Conservation (phyloP, 2,113 vertebrate genomes). For the Syngnathus floridae region DNA sequence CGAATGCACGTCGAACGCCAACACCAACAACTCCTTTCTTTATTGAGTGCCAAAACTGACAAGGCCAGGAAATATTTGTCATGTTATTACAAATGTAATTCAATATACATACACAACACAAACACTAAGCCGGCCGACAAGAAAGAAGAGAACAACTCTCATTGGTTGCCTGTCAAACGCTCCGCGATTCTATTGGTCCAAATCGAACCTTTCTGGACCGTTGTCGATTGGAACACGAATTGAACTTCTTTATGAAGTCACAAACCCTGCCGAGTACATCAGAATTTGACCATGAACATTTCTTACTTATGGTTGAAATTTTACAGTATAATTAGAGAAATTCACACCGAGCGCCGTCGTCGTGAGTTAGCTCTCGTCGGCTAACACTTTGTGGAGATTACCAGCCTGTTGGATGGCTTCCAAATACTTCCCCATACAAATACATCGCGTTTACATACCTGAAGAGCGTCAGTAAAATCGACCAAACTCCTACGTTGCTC, state of each 20-base stretch:
- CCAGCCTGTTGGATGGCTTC: slow-evolving; percentile 26
- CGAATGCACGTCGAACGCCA: background rate
- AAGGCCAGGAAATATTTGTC: too few relatives aligned
- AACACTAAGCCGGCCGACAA: slow-evolving; percentile 56
- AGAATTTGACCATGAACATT: background rate
- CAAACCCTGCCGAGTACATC: background rate
- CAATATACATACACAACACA: background rate
- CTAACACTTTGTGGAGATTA: slow-evolving; percentile 24
- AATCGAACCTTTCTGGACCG: background rate
- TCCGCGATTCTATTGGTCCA: slow-evolving; percentile 37
- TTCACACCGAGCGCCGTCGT: background rate
- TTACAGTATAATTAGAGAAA: background rate
- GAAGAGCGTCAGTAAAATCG: background rate
- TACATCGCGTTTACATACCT: slow-evolving; percentile 39
- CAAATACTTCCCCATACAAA: slow-evolving; percentile 7
- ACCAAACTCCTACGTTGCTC: slow-evolving; percentile 13
- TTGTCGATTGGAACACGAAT: background rate
- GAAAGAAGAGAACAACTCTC: background rate
- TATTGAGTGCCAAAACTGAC: too few relatives aligned
- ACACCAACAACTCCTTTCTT: background rate
- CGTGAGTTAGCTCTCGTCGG: slow-evolving; percentile 1
- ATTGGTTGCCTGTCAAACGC: slow-evolving; percentile 32
- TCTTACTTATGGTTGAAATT: background rate
- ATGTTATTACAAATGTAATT: too few relatives aligned
- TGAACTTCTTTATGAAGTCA: slow-evolving; percentile 8